These are phyloP conservation scores for Iselma pallidipennis DNA, from an alignment of 2,888 invertebrate genomes.

Conservation along the genomic window DNA sequence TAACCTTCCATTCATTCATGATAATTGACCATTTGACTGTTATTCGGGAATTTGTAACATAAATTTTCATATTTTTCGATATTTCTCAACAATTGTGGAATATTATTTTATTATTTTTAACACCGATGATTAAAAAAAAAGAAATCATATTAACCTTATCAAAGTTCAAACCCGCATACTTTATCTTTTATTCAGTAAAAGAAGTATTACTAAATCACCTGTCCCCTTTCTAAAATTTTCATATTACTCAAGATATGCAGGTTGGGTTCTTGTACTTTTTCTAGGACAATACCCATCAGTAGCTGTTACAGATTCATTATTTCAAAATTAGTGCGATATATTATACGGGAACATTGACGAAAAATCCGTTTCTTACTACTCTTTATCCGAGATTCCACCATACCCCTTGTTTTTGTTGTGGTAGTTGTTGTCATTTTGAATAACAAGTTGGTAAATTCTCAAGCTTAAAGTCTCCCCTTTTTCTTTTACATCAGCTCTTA, in stretches of 20 bases:
- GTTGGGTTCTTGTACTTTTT: constrained; percentile 6
- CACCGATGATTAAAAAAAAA: not conserved
- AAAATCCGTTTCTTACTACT: not conserved
- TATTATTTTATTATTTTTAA: not conserved
- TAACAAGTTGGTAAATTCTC: not conserved
- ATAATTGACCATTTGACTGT: not conserved
- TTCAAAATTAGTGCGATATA: not conserved
- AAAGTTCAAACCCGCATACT: constrained; percentile 52
- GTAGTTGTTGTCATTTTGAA: not conserved
- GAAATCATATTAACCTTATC: constrained; percentile 51
- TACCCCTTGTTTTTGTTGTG: no score
- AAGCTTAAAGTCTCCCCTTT: not conserved
- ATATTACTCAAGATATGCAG: constrained; percentile 25
- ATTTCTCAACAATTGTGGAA: no score
- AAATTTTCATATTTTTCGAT: no score
- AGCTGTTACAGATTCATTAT: not conserved
- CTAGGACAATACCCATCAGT: not conserved
- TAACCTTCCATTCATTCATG: constrained; percentile 8
- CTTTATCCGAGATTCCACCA: no score
- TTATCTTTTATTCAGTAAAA: constrained; percentile 16
- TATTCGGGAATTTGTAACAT: not conserved
- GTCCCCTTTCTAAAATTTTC: constrained; percentile 10
- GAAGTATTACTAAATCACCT: constrained; percentile 18
- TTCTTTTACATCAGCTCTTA: not conserved
- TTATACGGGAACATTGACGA: not conserved